Evolutionary conservation across 2,113 vertebrate species (phyloP).

Genomic region (Falcunculus frontatus): DNA sequence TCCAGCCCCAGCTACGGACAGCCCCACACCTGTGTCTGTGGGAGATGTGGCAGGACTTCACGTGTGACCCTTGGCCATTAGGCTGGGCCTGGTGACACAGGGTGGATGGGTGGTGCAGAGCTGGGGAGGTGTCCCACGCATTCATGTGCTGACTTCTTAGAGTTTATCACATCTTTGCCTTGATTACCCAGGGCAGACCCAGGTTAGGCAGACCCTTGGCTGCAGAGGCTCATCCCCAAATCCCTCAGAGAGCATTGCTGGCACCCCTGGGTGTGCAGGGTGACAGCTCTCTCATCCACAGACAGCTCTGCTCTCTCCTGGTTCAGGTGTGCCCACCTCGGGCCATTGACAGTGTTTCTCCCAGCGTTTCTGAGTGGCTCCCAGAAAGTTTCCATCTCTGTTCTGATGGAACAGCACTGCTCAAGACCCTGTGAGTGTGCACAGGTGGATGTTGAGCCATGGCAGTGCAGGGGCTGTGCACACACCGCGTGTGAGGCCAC

Average conservation of each 20-base stretch:
- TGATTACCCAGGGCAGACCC: background rate
- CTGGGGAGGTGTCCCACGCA: background rate
- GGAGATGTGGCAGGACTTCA: background rate
- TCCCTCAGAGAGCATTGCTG: background rate
- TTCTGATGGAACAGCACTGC: background rate
- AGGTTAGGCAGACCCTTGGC: background rate
- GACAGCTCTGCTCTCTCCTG: background rate
- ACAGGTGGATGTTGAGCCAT: background rate
- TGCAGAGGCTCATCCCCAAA: background rate
- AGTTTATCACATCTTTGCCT: background rate
- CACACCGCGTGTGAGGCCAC: fast-evolving
- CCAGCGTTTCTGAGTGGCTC: background rate
- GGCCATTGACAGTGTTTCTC: background rate
- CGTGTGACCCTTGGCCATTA: fast-evolving
- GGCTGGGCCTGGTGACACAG: background rate
- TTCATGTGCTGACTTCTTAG: background rate
- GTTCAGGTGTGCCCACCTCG: fast-evolving
- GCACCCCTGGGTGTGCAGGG: background rate
- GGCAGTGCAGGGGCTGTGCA: fast-evolving
- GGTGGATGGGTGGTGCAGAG: background rate
- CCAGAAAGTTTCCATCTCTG: background rate
- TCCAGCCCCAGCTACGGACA: background rate
- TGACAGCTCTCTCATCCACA: background rate
- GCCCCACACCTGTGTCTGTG: background rate
- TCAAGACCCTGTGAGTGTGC: fast-evolving